Base-by-base conservation (phyloP, 2,113 vertebrate species). In the Rhinoptilus africanus region DNA sequence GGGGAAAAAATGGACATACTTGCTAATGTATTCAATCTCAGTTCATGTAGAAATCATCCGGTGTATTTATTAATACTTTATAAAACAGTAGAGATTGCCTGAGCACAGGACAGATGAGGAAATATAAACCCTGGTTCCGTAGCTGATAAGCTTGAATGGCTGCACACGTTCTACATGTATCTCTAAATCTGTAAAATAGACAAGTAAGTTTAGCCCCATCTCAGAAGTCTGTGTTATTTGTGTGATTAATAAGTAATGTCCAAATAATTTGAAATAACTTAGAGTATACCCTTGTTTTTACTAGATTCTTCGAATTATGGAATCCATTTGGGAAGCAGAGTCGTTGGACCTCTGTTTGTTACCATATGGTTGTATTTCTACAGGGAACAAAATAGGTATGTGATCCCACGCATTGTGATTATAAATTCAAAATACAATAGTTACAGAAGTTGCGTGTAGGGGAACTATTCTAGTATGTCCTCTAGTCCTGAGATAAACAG, bases 281-380 rank as follows among this genome's bases (percentile, higher is more conserved):
- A 5, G 27, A 2, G 2, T 7, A 28, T 93, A 12, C 22, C 0
- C 85, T 85, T 96, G 10, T 66, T 97, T 96, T 96, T 82, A 86
- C 66, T 95, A 99, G 99, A 99, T 99, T 95, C 98, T 99, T 96
- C 97, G 99, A 92, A 99, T 99, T 95, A 99, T 99, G 99, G 99
- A 99, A 96, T 99, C 99, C 11, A 99, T 99, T 97, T 99, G 99
- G 99, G 99, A 99, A 97, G 98, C 98, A 3, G 99, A 99, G 93
- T 99, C 99, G 8, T 97, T 99, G 96, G 99, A 99, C 86, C 98
- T 99, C 78, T 99, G 98, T 73, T 98, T 99, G 91, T 85, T 99
- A 68, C 99, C 99, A 0, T 99, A 99, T 41, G 99, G 99, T 37
- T 99, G 99, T 96, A 99, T 99, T 98, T 99, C 99, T 95, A 99